A percentile compares a stretch with the other conserved stretches of the same genome.
These are phyloP conservation scores for Saxicola maurus DNA, from an alignment of 2,797 vertebrate genomes.

Conservation along the genomic window DNA sequence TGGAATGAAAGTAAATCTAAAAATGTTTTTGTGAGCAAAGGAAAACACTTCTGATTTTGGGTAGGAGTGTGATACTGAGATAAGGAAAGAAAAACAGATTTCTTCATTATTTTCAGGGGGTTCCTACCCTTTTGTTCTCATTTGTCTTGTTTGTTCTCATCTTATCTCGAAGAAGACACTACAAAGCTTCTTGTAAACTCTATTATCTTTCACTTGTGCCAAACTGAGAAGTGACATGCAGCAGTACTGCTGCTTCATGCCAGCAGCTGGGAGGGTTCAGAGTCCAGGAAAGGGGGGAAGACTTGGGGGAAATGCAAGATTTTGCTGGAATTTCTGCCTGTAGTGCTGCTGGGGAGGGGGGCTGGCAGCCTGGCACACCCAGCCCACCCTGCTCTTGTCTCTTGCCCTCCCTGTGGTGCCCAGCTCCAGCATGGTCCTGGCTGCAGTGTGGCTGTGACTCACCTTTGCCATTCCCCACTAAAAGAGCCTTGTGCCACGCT, in stretches of 20 bases:
- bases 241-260: not conserved
- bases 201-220: not conserved
- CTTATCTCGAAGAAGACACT: not conserved
- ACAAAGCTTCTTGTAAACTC: not conserved
- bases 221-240: not conserved
- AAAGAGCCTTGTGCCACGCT: not conserved
- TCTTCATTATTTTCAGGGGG: not conserved
- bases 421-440: rapidly evolving
- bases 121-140: not conserved
- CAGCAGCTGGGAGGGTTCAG: not conserved
- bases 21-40: not conserved
- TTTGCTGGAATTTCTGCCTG: not conserved
- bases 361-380: not conserved
- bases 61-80: not conserved
- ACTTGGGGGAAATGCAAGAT: not conserved
- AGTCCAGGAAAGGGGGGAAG: not conserved
- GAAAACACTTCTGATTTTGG: not conserved
- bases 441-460: not conserved
- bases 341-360: not conserved
- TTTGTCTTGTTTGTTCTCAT: not conserved
- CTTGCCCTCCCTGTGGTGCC: rapidly evolving
- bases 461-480: not conserved
- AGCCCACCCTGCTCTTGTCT: not conserved
- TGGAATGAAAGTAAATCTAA: not conserved
- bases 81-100: not conserved